A percentile compares a stretch with the other conserved stretches of the same genome.
Conservation (phyloP, 1,140 invertebrate genomes). For the Brachionus angularis region DNA sequence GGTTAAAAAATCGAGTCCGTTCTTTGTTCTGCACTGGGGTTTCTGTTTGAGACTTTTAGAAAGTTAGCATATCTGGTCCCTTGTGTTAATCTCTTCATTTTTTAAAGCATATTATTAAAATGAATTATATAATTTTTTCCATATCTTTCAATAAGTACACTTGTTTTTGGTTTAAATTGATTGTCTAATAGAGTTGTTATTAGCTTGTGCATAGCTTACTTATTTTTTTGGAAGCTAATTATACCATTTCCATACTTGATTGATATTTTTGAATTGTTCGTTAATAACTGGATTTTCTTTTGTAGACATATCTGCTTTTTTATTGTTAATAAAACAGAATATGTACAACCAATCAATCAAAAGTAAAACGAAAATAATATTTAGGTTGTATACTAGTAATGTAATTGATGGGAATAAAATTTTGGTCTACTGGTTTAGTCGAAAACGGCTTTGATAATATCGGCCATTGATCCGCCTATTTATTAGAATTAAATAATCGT, state of each 20-base stretch:
- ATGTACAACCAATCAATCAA: conserved; percentile 74
- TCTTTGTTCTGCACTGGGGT: background rate
- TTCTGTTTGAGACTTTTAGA: conserved; percentile 48
- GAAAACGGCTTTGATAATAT: too few relatives aligned
- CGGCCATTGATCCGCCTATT: too few relatives aligned
- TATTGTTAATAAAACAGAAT: too few relatives aligned
- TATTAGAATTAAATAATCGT: too few relatives aligned
- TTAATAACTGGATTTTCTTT: conserved; percentile 69
- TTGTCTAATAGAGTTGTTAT: conserved; percentile 76
- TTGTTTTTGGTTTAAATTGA: conserved; percentile 63
- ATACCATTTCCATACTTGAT: conserved; percentile 77
- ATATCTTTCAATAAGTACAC: background rate
- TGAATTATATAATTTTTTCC: conserved; percentile 73
- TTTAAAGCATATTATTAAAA: conserved; percentile 70
- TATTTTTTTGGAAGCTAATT: conserved; percentile 75
- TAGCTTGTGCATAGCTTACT: conserved; percentile 69
- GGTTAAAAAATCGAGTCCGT: background rate
- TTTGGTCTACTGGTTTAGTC: too few relatives aligned
- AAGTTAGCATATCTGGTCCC: conserved; percentile 72
- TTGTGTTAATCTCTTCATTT: conserved; percentile 76
- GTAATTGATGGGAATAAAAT: too few relatives aligned
- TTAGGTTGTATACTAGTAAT: conserved; percentile 68
- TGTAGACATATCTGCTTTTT: conserved; percentile 71
- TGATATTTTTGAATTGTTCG: conserved; percentile 53
- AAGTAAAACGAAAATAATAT: conserved; percentile 70